Conservation (phyloP, 2,888 invertebrate genomes). For the Herminia tarsipennalis region DNA sequence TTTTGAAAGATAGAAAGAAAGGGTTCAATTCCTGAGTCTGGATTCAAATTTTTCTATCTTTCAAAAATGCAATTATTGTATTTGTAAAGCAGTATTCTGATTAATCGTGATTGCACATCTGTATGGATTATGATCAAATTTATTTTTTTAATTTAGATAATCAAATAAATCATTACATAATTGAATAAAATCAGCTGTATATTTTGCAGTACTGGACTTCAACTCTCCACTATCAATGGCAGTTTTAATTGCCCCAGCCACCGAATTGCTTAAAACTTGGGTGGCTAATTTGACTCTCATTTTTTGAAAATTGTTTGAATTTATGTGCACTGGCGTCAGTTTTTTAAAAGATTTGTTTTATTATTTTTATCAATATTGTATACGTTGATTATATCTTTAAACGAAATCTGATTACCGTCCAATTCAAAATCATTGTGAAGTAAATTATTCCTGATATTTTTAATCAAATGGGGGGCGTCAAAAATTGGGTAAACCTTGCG, state of each 20-base stretch:
- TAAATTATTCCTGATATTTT: constrained; percentile 27
- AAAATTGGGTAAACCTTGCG: background rate
- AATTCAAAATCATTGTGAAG: constrained; percentile 12
- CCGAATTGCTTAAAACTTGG: constrained; percentile 12
- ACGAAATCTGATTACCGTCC: constrained; percentile 3
- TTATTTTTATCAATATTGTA: constrained; percentile 3
- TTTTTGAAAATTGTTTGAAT: constrained; percentile 13
- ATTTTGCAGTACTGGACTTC: background rate
- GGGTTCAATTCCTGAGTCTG: too few relatives aligned
- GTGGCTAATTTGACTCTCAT: constrained; percentile 17
- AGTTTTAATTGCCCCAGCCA: constrained; percentile 5
- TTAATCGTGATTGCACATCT: constrained; percentile 15
- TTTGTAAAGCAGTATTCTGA: background rate
- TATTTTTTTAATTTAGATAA: constrained; percentile 15
- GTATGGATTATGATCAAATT: constrained; percentile 17
- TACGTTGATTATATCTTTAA: background rate
- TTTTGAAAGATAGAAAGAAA: too few relatives aligned
- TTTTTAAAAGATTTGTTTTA: background rate
- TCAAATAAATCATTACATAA: constrained; percentile 18
- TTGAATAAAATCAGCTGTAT: constrained; percentile 14
- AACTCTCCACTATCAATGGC: constrained; percentile 3
- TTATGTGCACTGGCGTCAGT: constrained; percentile 2
- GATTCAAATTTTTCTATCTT: too few relatives aligned
- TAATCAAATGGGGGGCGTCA: constrained; percentile 21
- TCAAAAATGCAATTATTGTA: too few relatives aligned